Percentiles rank a stretch among this genome's conserved stretches.
Conservation (phyloP, 2,797 vertebrate species). For the Acrossocheilus wenchowensis region DNA sequence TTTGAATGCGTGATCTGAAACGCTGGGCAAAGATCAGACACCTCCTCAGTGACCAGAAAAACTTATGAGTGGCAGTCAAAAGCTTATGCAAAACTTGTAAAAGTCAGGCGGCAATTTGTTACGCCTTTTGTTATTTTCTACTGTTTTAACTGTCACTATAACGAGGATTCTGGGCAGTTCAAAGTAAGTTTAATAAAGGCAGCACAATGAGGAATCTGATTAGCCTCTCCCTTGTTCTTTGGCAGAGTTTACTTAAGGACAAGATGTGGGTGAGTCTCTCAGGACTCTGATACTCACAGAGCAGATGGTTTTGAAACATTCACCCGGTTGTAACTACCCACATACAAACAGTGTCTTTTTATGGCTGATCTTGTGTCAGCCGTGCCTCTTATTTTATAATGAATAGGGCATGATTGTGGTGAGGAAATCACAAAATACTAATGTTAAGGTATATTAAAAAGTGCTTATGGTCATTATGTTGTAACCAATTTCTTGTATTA, state of each 20-base stretch:
- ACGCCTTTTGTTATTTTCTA: background rate
- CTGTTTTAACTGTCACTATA: background rate
- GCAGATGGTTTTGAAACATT: conserved; percentile 17
- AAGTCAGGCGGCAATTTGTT: background rate
- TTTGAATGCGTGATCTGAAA: conserved; percentile 2
- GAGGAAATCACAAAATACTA: background rate
- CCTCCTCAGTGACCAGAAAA: conserved; percentile 10
- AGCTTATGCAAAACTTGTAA: conserved; percentile 14
- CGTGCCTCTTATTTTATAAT: background rate
- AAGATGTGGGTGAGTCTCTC: conserved; percentile 2
- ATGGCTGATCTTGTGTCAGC: background rate
- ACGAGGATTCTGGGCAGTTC: background rate
- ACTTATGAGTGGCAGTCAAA: conserved; percentile 13
- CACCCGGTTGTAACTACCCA: background rate
- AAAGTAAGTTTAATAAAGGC: conserved; percentile 13
- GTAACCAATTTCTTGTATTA: conserved; percentile 26
- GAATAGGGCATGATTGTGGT: background rate
- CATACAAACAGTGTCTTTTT: background rate
- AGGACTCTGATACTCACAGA: background rate
- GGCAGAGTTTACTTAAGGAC: conserved; percentile 29
- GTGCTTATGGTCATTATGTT: background rate
- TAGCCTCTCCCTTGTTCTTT: conserved; percentile 3
- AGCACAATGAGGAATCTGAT: conserved; percentile 25
- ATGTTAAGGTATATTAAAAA: background rate
- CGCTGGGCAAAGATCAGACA: background rate